phyloP scores from a whole-genome alignment of 1,140 invertebrate genomes.

The Hormaphis cornu region DNA sequence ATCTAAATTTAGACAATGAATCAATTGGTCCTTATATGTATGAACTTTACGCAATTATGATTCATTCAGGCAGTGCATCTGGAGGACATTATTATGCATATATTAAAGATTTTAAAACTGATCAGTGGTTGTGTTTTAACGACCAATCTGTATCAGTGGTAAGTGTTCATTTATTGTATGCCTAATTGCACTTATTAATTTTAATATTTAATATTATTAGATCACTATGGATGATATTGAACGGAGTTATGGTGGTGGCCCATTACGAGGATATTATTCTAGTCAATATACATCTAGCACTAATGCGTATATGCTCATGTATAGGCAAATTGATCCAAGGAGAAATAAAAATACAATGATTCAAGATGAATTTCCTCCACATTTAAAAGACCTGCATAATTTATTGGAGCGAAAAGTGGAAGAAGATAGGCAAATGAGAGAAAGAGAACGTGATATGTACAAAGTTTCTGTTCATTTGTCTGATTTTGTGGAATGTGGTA shows the following conservation, averaged over 20 bases:
- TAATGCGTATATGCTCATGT: conserved; percentile 91
- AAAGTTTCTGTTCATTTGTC: conserved; percentile 55
- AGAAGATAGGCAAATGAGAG: conserved; percentile 49
- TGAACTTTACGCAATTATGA: conserved; percentile 87
- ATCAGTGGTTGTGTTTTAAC: conserved; percentile 75
- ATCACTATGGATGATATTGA: conserved; percentile 73
- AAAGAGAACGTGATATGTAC: conserved; percentile 53
- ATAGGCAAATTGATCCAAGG: conserved; percentile 66
- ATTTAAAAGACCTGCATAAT: conserved; percentile 58
- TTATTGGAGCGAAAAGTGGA: conserved; percentile 61
- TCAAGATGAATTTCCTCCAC: conserved; percentile 60
- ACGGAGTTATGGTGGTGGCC: conserved; percentile 72
- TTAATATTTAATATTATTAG: conserved; percentile 43
- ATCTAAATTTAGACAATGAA: conserved; percentile 36
- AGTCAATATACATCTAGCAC: conserved; percentile 70
- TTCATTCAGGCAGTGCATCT: conserved; percentile 82
- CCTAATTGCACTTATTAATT: background rate
- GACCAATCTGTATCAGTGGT: conserved; percentile 62
- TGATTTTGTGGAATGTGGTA: conserved; percentile 50
- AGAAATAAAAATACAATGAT: conserved; percentile 60
- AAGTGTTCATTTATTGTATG: conserved; percentile 34
- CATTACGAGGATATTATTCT: conserved; percentile 60
- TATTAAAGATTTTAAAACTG: conserved; percentile 73
- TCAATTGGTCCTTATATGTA: conserved; percentile 66
- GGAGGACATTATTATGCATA: conserved; percentile 92